Evolutionary conservation across 2,113 vertebrate species (phyloP).

Genomic region (Colaptes auratus): DNA sequence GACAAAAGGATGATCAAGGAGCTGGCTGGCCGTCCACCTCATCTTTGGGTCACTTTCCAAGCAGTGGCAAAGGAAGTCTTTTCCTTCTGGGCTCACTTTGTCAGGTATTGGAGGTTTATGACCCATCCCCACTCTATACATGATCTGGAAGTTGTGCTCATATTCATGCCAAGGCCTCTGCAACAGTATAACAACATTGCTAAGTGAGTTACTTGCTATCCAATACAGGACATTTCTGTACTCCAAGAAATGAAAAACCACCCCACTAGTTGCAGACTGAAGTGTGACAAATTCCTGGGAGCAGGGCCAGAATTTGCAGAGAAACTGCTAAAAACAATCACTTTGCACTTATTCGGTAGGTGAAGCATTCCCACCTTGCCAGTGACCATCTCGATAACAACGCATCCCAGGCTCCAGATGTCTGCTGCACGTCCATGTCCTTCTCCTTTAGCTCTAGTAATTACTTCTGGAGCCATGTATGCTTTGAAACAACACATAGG

Average conservation of each 20-base stretch:
- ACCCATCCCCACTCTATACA: constrained; percentile 99
- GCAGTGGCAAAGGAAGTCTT: constrained; percentile 95
- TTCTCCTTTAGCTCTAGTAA: constrained; percentile 97
- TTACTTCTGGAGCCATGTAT: constrained; percentile 99
- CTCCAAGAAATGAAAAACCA: not conserved
- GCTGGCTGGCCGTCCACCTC: constrained; percentile 95
- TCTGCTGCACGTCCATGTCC: constrained; percentile 96
- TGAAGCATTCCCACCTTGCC: constrained; percentile 86
- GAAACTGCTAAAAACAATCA: not conserved
- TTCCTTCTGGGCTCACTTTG: constrained; percentile 94
- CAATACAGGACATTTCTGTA: not conserved
- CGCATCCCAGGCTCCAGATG: constrained; percentile 98
- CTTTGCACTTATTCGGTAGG: not conserved
- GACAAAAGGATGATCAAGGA: constrained; percentile 96
- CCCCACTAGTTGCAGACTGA: not conserved
- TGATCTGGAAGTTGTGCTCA: constrained; percentile 99
- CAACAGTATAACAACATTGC: not conserved
- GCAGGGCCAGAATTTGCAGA: not conserved
- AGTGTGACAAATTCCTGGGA: not conserved
- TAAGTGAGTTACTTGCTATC: not conserved
- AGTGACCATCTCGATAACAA: constrained; percentile 98
- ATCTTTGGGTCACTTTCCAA: constrained; percentile 95
- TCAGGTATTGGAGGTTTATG: constrained; percentile 97
- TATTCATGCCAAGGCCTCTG: constrained; percentile 99
- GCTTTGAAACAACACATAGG: constrained; percentile 75